These are phyloP conservation scores for Drosophila chauvacae DNA, from an alignment of 1,140 invertebrate genomes.

Conservation along the genomic window DNA sequence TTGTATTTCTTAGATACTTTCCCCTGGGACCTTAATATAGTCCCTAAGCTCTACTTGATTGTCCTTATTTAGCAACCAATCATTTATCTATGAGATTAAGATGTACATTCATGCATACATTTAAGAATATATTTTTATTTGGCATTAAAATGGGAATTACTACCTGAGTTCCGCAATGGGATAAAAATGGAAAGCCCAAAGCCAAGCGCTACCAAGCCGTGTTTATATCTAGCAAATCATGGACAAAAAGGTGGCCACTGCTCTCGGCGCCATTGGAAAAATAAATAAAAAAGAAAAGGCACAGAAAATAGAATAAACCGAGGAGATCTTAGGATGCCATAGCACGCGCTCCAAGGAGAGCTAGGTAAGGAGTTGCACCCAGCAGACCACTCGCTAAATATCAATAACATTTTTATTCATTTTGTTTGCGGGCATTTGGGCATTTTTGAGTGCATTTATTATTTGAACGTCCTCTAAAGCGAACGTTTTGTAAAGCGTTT, in stretches of 20 bases:
- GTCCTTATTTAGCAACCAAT: background rate
- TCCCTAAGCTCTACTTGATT: conserved; percentile 39
- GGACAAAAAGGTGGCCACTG: conserved; percentile 54
- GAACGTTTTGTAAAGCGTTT: conserved; percentile 79
- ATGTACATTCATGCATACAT: background rate
- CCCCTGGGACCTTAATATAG: conserved; percentile 27
- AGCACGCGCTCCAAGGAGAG: conserved; percentile 51
- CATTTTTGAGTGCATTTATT: conserved; percentile 83
- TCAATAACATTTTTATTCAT: conserved; percentile 83
- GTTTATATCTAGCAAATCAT: conserved; percentile 77
- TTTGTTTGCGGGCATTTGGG: conserved; percentile 81
- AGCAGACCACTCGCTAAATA: conserved; percentile 68
- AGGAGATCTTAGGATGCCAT: conserved; percentile 49
- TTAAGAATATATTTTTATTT: background rate
- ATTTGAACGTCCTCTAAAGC: conserved; percentile 75
- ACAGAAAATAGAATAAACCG: conserved; percentile 3
- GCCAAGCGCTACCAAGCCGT: conserved; percentile 33
- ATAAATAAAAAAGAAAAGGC: conserved; percentile 8
- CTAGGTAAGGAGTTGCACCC: background rate
- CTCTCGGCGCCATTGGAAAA: conserved; percentile 66
- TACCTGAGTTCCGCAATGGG: conserved; percentile 77
- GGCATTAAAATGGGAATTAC: conserved; percentile 75
- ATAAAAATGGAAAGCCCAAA: conserved; percentile 56
- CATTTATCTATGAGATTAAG: conserved; percentile 2
- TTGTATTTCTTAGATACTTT: background rate